A percentile compares a stretch with the other conserved stretches of the same genome.
phyloP scores from a whole-genome alignment of 1,140 invertebrate species.

The Drosophila pseudoananassae region DNA sequence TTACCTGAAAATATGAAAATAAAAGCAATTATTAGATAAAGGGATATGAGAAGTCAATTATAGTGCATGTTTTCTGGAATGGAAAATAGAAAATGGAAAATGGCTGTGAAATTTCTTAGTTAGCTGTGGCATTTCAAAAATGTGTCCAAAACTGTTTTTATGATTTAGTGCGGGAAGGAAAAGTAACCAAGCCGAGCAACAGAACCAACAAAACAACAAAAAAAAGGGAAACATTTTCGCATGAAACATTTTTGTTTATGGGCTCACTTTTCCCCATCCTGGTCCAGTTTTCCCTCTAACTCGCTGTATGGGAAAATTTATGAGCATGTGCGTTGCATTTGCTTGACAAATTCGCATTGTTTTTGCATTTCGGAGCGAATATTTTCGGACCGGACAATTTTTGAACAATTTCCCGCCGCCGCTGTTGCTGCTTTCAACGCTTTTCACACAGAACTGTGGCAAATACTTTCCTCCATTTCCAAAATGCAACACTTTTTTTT shows the following conservation, averaged over 20 bases:
- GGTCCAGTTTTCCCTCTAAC: not conserved
- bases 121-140: constrained; percentile 9
- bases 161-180: constrained; percentile 28
- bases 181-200: not conserved
- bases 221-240: constrained; percentile 33
- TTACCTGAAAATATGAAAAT: constrained; percentile 47
- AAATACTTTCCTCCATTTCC: not conserved
- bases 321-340: constrained; percentile 56
- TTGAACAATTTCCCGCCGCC: constrained; percentile 28
- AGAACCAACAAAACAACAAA: constrained; percentile 1
- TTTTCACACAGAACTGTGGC: constrained; percentile 20
- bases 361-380: constrained; percentile 33
- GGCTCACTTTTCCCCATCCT: constrained; percentile 6
- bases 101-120: constrained; percentile 9
- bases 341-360: constrained; percentile 62
- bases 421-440: constrained; percentile 1
- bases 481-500: constrained; percentile 5
- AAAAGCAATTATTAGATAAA: constrained; percentile 30
- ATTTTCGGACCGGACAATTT: constrained; percentile 21
- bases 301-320: constrained; percentile 35
- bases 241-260: constrained; percentile 49
- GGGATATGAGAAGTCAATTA: constrained; percentile 20
- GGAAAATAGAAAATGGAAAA: not conserved
- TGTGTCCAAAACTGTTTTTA: constrained; percentile 19
- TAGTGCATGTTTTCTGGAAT: not conserved